Evolutionary conservation across 2,888 invertebrate species (phyloP).

Genomic region (Ichneumon xanthorius): DNA sequence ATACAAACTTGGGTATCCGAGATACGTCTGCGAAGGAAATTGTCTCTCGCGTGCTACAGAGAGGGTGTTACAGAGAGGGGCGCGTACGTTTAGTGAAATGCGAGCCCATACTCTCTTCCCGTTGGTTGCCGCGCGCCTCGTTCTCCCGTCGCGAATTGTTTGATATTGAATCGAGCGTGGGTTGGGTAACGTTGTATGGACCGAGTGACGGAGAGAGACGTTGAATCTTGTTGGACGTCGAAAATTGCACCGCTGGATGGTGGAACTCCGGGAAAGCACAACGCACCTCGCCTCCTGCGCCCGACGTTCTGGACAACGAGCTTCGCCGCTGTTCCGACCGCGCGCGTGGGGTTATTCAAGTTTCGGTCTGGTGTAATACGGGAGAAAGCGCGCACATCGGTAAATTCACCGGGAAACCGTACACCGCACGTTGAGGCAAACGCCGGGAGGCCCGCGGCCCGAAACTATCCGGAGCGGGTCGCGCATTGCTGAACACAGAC

Average conservation of each 20-base stretch:
- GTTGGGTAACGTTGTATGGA: not conserved
- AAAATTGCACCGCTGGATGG: conserved; percentile 15
- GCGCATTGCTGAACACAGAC: conserved; percentile 5
- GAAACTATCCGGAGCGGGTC: not conserved
- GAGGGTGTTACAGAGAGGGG: no score
- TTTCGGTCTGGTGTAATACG: conserved; percentile 1
- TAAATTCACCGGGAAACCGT: not conserved
- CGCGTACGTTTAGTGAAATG: conserved; percentile 31
- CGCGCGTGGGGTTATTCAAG: conserved; percentile 40
- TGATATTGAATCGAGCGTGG: conserved; percentile 45
- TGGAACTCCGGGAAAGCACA: conserved; percentile 18
- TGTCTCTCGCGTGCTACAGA: conserved; percentile 11
- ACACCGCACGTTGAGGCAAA: conserved; percentile 1
- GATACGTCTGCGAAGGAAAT: conserved; percentile 56
- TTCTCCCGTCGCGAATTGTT: conserved; percentile 40
- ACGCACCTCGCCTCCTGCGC: not conserved
- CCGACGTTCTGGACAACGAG: conserved; percentile 3
- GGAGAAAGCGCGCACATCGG: conserved; percentile 3
- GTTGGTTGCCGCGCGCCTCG: conserved; percentile 26
- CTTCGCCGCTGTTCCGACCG: conserved; percentile 4
- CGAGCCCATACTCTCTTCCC: not conserved
- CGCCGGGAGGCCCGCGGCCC: not conserved
- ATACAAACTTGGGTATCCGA: conserved; percentile 52
- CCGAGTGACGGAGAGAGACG: not conserved
- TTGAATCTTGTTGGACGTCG: conserved; percentile 24